Evolutionary conservation across 2,888 invertebrate species (phyloP).

Genomic region (Eupsilia transversa): DNA sequence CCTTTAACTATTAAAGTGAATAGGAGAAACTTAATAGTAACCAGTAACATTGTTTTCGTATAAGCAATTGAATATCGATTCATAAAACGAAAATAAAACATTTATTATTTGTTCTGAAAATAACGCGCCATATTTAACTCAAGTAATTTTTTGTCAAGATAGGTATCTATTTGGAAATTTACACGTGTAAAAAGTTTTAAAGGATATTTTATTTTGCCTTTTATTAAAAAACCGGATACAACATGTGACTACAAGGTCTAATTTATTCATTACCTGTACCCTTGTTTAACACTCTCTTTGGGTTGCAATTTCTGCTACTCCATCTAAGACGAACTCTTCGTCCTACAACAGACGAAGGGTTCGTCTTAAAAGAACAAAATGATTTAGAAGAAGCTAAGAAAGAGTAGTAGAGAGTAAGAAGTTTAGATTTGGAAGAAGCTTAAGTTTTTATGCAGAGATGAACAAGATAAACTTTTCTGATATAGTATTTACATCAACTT

Average conservation of each 20-base stretch:
- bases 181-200: constrained; percentile 43
- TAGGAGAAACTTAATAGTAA: constrained; percentile 58
- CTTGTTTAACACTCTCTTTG: constrained; percentile 9
- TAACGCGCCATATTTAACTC: constrained; percentile 11
- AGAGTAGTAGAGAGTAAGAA: no score
- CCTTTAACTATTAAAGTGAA: constrained; percentile 54
- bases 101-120: background rate
- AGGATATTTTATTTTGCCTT: constrained; percentile 53
- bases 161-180: constrained; percentile 9
- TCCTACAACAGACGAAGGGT: no score
- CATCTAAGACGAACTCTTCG: no score
- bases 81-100: constrained; percentile 1
- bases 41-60: constrained; percentile 25
- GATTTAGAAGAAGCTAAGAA: no score
- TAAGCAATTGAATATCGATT: constrained; percentile 21
- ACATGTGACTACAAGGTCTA: constrained; percentile 45
- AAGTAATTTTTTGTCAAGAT: background rate
- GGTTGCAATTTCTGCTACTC: constrained; percentile 12
- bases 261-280: constrained; percentile 27
- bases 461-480: background rate
- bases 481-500: background rate
- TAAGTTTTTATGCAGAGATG: background rate
- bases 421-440: background rate
- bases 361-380: background rate
- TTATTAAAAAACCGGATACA: constrained; percentile 57